Base-by-base conservation (phyloP, 2,113 vertebrate genomes). In the Prunella himalayana region DNA sequence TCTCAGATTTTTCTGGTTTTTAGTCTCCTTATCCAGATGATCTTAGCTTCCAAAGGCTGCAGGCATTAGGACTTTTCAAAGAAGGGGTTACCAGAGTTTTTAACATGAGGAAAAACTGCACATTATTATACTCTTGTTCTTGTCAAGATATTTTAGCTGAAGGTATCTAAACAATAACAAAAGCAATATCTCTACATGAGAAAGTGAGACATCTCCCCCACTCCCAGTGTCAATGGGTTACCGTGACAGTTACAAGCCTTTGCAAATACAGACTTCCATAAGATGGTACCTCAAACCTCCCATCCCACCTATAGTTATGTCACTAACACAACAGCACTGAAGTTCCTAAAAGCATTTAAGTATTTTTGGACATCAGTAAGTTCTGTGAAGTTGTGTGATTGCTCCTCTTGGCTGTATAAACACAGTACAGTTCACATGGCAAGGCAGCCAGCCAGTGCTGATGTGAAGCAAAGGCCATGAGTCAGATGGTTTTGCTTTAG, bases 141-240 rank as follows among this genome's bases (percentile, higher is more conserved):
- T 65, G 10, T 83, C 72, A 81, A 72, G 33, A 28, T 56, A 11
- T 47, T 72, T 37, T 57, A 68, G 41, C 35, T 80, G 53, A 44
- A 77, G 15, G 51, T 86, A 79, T 56, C 44, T 56, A 56, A 83
- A 44, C 27, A 42, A 2, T 64, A 51, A 28, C 13, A 87, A 30
- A 81, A 66, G 30, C 25, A 61, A 0, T 49, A 86, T 49, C 15
- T 87, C 31, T 8, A 2, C 7, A 2, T 66, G 77, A 65, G 50
- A 73, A 87, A 39, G 4, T 12, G 25, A 69, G 42, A 41, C 9
- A 14, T 41, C 24, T 49, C 7, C 7, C 18, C 13, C 27, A 23
- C n/a, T 63, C 15, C 12, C 27, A 35, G 0, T 66, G 16, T 2
- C 21, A 33, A 1, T 14, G 11, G 4, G 44, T 71, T 56, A 49